Conservation (phyloP, 2,113 vertebrate species). For the Seriola dumerili region DNA sequence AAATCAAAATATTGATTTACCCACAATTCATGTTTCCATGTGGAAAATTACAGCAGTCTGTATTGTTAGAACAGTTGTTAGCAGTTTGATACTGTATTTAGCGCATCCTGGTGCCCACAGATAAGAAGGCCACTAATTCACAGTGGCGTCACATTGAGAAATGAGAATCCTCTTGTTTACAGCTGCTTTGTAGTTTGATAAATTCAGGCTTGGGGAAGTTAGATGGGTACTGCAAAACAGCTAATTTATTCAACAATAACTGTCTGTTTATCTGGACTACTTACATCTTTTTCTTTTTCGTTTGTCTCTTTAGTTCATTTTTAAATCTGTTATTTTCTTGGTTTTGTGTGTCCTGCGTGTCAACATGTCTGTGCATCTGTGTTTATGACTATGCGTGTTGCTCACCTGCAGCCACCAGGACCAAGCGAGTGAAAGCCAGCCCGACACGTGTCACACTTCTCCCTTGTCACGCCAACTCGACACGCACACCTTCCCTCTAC, state of each 20-base stretch:
- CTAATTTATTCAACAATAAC: constrained; percentile 1
- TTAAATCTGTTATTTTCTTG: neutral
- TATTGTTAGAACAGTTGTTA: neutral
- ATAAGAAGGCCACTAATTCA: constrained; percentile 57
- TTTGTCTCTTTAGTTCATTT: neutral
- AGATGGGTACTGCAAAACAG: constrained; percentile 21
- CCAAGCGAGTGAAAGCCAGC: constrained; percentile 92
- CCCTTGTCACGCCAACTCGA: constrained; percentile 87
- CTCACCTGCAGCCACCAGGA: constrained; percentile 93
- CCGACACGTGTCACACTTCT: constrained; percentile 92
- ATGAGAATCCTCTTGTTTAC: constrained; percentile 47
- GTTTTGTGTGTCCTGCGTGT: neutral
- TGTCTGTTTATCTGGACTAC: neutral
- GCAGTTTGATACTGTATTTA: constrained; percentile 18
- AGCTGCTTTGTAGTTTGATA: constrained; percentile 48
- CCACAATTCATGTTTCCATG: neutral
- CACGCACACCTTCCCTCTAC: constrained; percentile 87
- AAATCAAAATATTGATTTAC: neutral
- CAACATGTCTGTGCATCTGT: neutral
- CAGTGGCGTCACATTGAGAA: constrained; percentile 50
- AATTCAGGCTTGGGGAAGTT: constrained; percentile 24
- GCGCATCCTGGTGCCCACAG: constrained; percentile 34
- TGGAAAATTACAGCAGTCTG: neutral
- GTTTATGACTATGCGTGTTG: neutral
- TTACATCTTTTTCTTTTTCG: neutral